Conservation (phyloP, 2,797 vertebrate species). For the Hippocampus kuda region DNA sequence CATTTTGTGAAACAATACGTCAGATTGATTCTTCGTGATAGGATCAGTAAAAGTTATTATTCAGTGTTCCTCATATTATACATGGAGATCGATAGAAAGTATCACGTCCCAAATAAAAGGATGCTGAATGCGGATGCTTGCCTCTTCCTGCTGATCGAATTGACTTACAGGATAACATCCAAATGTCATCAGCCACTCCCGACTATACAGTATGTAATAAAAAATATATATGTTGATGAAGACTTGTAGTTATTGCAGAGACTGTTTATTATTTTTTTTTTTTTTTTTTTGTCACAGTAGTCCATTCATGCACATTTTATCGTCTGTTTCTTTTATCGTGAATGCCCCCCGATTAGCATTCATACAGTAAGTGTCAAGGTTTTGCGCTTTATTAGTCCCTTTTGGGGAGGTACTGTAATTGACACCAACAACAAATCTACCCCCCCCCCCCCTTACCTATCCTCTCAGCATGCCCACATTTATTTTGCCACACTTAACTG, state of each 20-base stretch:
- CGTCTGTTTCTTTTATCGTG: neutral
- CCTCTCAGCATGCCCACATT: slow-evolving; percentile 20
- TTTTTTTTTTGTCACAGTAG: neutral
- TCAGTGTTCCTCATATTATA: too few species aligned
- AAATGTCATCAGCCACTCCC: too few species aligned
- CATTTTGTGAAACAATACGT: too few species aligned
- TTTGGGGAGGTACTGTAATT: slow-evolving; percentile 30
- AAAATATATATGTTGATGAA: too few species aligned
- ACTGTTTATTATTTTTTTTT: neutral
- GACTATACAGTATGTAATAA: too few species aligned
- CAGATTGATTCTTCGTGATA: too few species aligned
- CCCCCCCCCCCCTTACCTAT: neutral
- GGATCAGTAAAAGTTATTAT: too few species aligned
- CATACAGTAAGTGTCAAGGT: slow-evolving; percentile 41
- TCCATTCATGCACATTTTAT: neutral
- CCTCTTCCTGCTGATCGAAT: too few species aligned
- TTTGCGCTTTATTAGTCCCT: slow-evolving; percentile 47
- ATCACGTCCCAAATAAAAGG: neutral
- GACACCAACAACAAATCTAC: slow-evolving; percentile 4
- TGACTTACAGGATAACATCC: too few species aligned
- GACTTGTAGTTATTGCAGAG: neutral
- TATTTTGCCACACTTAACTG: slow-evolving; percentile 21
- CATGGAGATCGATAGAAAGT: neutral
- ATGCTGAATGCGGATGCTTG: neutral
- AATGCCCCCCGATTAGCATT: slow-evolving; percentile 26